These are phyloP conservation scores for Jaculus jaculus DNA, from an alignment of 2,113 vertebrate genomes.

Conservation along the genomic window DNA sequence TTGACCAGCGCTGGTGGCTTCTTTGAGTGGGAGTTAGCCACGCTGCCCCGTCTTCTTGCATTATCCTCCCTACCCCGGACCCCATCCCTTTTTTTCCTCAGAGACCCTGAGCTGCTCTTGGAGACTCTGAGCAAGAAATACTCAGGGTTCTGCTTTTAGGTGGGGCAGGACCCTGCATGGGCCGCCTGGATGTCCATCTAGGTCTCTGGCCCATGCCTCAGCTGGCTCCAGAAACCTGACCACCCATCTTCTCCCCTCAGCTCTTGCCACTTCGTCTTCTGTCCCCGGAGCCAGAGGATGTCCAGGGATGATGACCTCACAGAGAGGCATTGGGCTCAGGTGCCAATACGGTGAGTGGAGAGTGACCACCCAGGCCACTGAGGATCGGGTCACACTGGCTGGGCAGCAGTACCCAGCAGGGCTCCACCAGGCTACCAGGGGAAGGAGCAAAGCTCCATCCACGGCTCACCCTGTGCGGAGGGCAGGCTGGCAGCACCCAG, in stretches of 20 bases:
- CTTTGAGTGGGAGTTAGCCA: rapidly evolving
- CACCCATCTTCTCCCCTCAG: neutral
- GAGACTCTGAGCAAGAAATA: neutral
- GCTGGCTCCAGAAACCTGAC: neutral
- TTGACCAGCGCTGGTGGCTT: neutral
- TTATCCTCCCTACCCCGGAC: neutral
- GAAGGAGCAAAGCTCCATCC: neutral
- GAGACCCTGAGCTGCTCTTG: neutral
- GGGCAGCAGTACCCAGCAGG: neutral
- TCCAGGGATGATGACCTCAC: neutral
- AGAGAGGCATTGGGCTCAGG: neutral
- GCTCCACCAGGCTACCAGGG: neutral
- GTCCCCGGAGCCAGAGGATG: too few relatives aligned
- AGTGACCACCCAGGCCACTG: neutral
- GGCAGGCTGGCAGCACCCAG: neutral
- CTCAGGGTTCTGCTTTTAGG: neutral
- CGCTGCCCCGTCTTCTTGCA: neutral
- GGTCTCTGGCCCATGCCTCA: neutral
- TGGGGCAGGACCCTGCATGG: neutral
- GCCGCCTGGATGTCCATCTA: rapidly evolving
- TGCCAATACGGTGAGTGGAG: too few relatives aligned
- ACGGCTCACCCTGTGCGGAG: neutral
- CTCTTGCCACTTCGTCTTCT: neutral
- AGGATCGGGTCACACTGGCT: neutral
- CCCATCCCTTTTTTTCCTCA: too few relatives aligned